Conservation (phyloP, 92 coral and sea anemone species). For the Actinernus sp. region DNA sequence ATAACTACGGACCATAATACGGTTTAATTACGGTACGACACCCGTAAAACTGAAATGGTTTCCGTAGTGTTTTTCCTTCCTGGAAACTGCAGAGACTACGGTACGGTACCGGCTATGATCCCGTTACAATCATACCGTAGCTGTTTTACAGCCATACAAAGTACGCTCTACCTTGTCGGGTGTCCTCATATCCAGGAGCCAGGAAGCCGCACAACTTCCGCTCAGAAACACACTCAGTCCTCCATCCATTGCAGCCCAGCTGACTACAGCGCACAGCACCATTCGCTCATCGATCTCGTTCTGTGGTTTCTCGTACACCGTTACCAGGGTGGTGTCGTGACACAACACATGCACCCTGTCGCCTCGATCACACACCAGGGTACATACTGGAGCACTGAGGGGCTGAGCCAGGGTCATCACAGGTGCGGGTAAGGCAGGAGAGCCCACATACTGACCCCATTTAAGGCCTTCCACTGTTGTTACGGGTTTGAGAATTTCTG, state of each 20-base stretch:
- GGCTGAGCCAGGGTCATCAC: constrained; percentile 58
- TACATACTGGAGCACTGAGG: constrained; percentile 60
- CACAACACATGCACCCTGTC: constrained; percentile 76
- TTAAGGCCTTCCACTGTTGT: constrained; percentile 89
- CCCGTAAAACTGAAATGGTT: too few species aligned
- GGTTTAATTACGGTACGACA: too few species aligned
- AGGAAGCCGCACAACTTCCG: constrained; percentile 63
- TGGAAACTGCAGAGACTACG: too few species aligned
- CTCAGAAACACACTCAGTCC: constrained; percentile 68
- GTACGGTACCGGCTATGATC: too few species aligned
- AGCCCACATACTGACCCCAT: constrained; percentile 96
- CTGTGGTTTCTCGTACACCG: constrained; percentile 65
- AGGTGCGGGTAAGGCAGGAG: constrained; percentile 92
- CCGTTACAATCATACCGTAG: too few species aligned
- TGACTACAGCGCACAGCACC: constrained; percentile 82
- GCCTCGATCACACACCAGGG: constrained; percentile 68
- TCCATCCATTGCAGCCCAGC: constrained; percentile 92
- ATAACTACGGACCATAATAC: too few species aligned
- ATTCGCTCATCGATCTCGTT: constrained; percentile 50
- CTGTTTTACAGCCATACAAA: too few species aligned
- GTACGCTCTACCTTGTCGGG: constrained; percentile 77
- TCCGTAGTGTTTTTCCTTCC: too few species aligned
- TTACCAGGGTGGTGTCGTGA: constrained; percentile 69
- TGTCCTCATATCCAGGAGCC: constrained; percentile 79
- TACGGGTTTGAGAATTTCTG: constrained; percentile 76